Evolutionary conservation across 2,888 invertebrate species (phyloP).

Genomic region (Hesperia comma): DNA sequence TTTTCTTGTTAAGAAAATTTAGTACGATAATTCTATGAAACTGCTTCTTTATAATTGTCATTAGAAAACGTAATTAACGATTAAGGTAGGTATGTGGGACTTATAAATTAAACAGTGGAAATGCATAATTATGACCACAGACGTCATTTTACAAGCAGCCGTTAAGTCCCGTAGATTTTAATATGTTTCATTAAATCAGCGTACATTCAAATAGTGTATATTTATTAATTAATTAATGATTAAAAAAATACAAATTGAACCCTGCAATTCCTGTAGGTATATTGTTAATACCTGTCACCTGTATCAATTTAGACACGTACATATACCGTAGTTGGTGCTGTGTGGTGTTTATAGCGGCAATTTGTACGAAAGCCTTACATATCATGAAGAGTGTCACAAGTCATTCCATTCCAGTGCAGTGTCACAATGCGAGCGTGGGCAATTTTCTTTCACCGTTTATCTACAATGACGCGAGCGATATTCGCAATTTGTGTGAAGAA

Average conservation of each 20-base stretch:
- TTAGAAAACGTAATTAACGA: constrained; percentile 3
- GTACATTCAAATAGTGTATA: too few species aligned
- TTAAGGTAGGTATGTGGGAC: background rate
- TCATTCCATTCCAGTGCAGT: constrained; percentile 5
- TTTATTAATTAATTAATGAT: too few species aligned
- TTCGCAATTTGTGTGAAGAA: constrained; percentile 26
- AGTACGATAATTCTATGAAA: background rate
- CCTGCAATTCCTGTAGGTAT: too few species aligned
- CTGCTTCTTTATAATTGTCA: background rate
- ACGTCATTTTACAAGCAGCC: too few species aligned
- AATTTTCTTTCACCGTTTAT: constrained; percentile 63
- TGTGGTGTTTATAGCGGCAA: too few species aligned
- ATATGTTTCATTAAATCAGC: too few species aligned
- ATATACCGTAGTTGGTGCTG: too few species aligned
- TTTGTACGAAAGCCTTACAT: background rate
- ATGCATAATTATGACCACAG: background rate
- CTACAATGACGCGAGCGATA: constrained; percentile 50
- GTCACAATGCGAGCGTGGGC: constrained; percentile 43
- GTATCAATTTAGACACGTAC: too few species aligned
- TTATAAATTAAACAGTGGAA: background rate
- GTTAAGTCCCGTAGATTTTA: too few species aligned
- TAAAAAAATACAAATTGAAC: too few species aligned
- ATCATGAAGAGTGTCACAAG: constrained; percentile 10
- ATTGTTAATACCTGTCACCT: too few species aligned
- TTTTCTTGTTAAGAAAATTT: constrained; percentile 3